A percentile compares a stretch with the other conserved stretches of the same genome.
phyloP scores from a whole-genome alignment of 2,113 vertebrate genomes.

The Calidris pugnax region DNA sequence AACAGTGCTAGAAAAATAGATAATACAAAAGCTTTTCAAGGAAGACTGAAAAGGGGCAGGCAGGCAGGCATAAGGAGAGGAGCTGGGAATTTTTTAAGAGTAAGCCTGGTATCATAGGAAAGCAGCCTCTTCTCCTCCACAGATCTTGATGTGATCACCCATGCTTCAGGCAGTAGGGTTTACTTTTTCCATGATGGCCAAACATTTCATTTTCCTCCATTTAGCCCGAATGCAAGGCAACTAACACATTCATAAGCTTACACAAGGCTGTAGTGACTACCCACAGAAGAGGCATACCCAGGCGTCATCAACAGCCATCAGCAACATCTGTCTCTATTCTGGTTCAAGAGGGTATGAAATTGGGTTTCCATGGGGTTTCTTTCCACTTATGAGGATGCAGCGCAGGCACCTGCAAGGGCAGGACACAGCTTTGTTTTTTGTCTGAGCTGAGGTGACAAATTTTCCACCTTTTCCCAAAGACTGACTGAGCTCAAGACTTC shows the following conservation, averaged over 20 bases:
- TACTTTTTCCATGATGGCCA: not conserved
- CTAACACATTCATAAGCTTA: not conserved
- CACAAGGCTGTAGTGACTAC: not conserved
- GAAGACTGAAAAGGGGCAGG: not conserved
- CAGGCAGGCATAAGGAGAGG: not conserved
- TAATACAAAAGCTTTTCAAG: not conserved
- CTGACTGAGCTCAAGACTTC: not conserved
- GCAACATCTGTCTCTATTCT: not conserved
- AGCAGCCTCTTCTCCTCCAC: not conserved
- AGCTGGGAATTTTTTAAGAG: not conserved
- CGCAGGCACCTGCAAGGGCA: not conserved
- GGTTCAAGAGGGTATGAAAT: not conserved
- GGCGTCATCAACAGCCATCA: accelerated
- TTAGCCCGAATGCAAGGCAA: not conserved
- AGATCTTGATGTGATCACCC: not conserved
- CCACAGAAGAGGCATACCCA: not conserved
- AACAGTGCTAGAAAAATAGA: not conserved
- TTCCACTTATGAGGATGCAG: not conserved
- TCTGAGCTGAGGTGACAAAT: not conserved
- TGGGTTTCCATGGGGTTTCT: not conserved
- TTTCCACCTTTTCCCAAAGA: not conserved
- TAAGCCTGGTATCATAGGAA: not conserved
- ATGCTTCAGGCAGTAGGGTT: not conserved
- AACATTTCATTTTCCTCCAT: not conserved
- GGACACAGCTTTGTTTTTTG: not conserved